Conservation (phyloP, 2,113 vertebrate genomes). For the Lophochroa leadbeateri region DNA sequence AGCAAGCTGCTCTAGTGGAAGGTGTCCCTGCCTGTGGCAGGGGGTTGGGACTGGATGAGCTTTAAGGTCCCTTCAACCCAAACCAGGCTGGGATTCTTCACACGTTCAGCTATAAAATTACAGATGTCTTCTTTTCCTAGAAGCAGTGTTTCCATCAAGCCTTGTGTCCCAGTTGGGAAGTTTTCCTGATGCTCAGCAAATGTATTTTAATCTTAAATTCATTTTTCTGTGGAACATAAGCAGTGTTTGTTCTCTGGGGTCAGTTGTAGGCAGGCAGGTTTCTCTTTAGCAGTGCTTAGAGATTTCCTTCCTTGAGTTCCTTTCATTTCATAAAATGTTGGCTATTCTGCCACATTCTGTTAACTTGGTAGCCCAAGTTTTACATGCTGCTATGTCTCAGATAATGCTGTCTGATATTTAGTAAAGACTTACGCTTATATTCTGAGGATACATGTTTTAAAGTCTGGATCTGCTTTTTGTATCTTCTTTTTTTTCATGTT, state of each 20-base stretch:
- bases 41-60: background rate
- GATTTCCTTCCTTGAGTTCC: background rate
- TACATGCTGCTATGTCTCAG: background rate
- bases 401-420: background rate
- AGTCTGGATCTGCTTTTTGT: background rate
- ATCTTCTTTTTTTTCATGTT: background rate
- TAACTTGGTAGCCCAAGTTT: background rate
- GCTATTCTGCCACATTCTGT: background rate
- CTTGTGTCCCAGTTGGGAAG: background rate
- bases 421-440: background rate
- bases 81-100: background rate
- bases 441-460: background rate
- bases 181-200: background rate
- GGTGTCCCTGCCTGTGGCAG: background rate
- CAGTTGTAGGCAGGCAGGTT: background rate
- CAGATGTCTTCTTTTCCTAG: background rate
- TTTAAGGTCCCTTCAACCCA: background rate
- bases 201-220: background rate
- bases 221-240: background rate
- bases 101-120: background rate
- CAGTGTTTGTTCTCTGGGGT: accelerated
- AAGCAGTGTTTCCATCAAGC: background rate
- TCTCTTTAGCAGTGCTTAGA: background rate
- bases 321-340: background rate
- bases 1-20: too few species aligned